Base-by-base conservation (phyloP, 2,888 invertebrate species). In the Blastobasis lacticolella region DNA sequence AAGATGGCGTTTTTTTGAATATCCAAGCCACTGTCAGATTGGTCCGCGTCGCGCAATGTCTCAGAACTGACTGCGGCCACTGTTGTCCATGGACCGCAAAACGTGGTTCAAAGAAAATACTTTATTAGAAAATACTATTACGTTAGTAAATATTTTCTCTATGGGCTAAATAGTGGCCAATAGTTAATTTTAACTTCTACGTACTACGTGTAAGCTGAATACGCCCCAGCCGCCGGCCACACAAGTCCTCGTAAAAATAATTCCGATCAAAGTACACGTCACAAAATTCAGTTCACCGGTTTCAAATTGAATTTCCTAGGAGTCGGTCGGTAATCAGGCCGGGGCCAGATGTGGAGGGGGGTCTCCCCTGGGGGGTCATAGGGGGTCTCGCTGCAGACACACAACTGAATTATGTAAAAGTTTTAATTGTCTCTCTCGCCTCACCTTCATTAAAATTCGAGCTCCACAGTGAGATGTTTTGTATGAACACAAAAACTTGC, bases 371-470 rank as follows among this genome's bases (percentile, higher is more conserved):
- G 9, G 36, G n/a, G 23, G 43, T 42, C 46, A 48, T 36, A 38
- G 49, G 40, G 41, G 45, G 40, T 54, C 58, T 58, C 54, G 55
- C 56, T 60, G 65, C 68, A 69, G 68, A 66, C 68, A 69, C 62
- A 69, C 67, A 68, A 69, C 69, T 73, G 71, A 77, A 75, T 78
- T 74, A 77, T 77, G 73, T 66, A 70, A 67, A 76, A 80, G 70
- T 79, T 80, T 78, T 78, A 79, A 80, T 79, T 78, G 76, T 78
- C 72, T 63, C 69, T 64, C 67, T 66, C 66, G 65, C 67, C 64
- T 71, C 66, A 66, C 74, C 71, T 75, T 80, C 76, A 74, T 81
- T 79, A 78, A 76, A 77, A 80, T 76, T 75, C 69, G 73, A 52
- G 55, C 55, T 53, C 52, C 53, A 43, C 23, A 23, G 23, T 49